Base-by-base conservation (phyloP, 2,888 invertebrate species). In the Eretmocerus hayati region DNA sequence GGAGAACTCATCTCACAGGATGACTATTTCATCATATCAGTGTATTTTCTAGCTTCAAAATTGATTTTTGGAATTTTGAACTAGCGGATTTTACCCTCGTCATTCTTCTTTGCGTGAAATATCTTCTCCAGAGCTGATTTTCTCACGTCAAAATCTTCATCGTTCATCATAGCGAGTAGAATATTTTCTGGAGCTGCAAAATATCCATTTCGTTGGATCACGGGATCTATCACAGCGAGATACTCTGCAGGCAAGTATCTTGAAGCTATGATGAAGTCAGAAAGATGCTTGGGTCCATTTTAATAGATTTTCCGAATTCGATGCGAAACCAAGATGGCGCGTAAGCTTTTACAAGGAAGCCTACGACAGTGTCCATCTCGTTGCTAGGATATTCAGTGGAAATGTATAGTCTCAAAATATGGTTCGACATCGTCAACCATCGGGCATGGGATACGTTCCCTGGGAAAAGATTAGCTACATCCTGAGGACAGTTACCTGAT, bases 321-420 rank as follows among this genome's bases (percentile, higher is more conserved):
- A 58, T 58, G 16, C 15, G 20, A 38, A 56, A 58, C 58, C 56
- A 57, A 32, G 50, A n/a, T 19, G 50, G 56, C 15, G 52, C 48
- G 32, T 58, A 58, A 26, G 47, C 45, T 35, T 46, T 54, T n/a
- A 55, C 22, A 21, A 58, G 43, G 39, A 55, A 41, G 11, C 15
- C 15, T 9, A 33, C 33, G 5, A 33, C 5, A n/a, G 5, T 15
- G 11, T 33, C 5, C 8, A 33, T 5, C 5, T 33, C 8, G 5
- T 33, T 33, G 5, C n/a, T n/a, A 6, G 38, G 38, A 15, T 9
- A 23, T 18, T 11, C 21, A 13, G 30, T 45, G 20, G 36, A 23
- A 18, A 53, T 39, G 30, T 48, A 53, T 18, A 48, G 16, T 35
- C 52, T 11, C 22, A 48, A 19, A 18, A 38, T 16, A 19, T 39